These are phyloP conservation scores for Tangara arthus DNA, from an alignment of 2,797 vertebrate genomes.

Conservation along the genomic window DNA sequence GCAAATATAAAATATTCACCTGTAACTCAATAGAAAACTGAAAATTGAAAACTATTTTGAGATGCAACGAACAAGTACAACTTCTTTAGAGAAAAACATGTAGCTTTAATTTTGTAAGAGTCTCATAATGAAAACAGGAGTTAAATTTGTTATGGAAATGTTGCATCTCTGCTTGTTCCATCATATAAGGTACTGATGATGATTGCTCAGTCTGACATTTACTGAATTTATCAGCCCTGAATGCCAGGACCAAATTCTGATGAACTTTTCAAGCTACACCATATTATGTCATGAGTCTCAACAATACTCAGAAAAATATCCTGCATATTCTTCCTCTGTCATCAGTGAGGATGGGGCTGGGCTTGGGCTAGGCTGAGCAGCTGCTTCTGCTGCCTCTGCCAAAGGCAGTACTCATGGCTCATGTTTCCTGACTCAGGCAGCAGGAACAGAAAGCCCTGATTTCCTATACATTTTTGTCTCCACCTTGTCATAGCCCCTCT, in stretches of 20 bases:
- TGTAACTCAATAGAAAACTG: not conserved
- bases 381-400: not conserved
- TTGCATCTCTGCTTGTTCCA: not conserved
- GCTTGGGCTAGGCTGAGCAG: not conserved
- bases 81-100: not conserved
- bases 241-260: not conserved
- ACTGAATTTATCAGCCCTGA: not conserved
- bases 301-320: not conserved
- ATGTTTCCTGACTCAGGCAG: fast-evolving
- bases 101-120: not conserved
- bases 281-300: not conserved
- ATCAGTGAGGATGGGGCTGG: not conserved
- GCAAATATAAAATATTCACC: not conserved
- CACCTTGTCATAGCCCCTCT: not conserved
- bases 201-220: not conserved
- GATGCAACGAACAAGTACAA: not conserved
- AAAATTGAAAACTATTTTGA: not conserved
- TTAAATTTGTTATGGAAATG: not conserved
- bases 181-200: not conserved
- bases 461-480: not conserved
- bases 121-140: not conserved
- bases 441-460: not conserved
- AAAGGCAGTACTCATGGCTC: not conserved
- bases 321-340: not conserved
- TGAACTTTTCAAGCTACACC: not conserved